Evolutionary conservation across 2,888 invertebrate genomes (phyloP), one percentile per base, ranked within the genome.

Genomic region (Myathropa florea): DNA sequence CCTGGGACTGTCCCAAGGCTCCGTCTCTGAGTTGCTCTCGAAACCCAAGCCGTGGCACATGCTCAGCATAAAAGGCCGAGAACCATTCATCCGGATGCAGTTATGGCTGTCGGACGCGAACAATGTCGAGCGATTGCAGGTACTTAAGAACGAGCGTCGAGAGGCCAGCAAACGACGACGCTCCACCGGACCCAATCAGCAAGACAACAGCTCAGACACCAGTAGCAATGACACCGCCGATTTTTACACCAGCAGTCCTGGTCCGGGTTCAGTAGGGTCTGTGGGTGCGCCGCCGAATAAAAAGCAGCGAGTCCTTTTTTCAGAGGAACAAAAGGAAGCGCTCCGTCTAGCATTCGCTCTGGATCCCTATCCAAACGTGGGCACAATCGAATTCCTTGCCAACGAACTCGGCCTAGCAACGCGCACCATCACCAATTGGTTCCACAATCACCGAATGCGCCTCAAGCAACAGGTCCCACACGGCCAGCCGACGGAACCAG

Each of bases 21-120:
- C 99, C 2, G 99, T 99, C 12, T 98, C 98, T 90, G 99, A 99
- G 93, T 94, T 99, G 86, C 94, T 99, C 7, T 98, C 98, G 84
- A 99, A 99, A 92, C 99, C 99, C 4, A 99, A 99, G 91, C 99
- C 99, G 0, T 99, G 99, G 99, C 98, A 98, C 92, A 98, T 99
- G 98, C 94, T 99, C 73, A 98, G 98, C 91, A 98, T 98, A 92
- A 99, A 99, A 92, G 99, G 99, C 0, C 94, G 99, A 33, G 99
- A 99, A 91, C 98, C 98, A 0, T 98, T 98, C 93, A 98, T 98
- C 89, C 94, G 98, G 70, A 98, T 98, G 98, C 98, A 99, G 91
- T 93, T 98, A 87, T 99, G 99, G 99, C 94, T 99, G 36, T 97
- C 97, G 90, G 99, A 99, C 91, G 96, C 98, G 10, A 97, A 98